phyloP scores from a whole-genome alignment of 2,888 invertebrate species.

The Chalcosyrphus nemorum region DNA sequence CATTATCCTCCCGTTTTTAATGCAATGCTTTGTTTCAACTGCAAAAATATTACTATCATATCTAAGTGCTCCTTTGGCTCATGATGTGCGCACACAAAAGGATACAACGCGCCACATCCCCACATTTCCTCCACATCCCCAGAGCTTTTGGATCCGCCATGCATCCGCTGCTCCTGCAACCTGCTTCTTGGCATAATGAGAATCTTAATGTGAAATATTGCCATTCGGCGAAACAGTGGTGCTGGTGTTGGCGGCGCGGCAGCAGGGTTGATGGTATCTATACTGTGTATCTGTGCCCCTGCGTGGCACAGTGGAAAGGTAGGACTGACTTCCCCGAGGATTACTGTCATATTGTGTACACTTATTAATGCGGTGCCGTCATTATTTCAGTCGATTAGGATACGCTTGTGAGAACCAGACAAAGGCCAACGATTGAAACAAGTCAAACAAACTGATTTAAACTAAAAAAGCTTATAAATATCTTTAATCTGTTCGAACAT shows the following conservation, averaged over 20 bases:
- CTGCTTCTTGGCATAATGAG: conserved; percentile 72
- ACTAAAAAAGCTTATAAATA: neutral
- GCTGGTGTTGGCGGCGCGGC: conserved; percentile 10
- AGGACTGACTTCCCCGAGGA: conserved; percentile 54
- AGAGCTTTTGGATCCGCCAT: conserved; percentile 59
- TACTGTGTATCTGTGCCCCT: neutral
- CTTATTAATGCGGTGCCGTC: conserved; percentile 47
- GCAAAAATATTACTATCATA: conserved; percentile 73
- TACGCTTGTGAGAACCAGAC: conserved; percentile 5
- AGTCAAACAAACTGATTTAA: neutral
- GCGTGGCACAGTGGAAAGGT: conserved; percentile 18
- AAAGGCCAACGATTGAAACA: conserved; percentile 14
- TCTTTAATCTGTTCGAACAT: conserved; percentile 38
- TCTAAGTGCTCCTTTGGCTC: conserved; percentile 73
- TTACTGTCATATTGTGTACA: conserved; percentile 56
- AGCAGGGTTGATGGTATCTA: neutral
- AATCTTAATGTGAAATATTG: conserved; percentile 72
- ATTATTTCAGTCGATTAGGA: conserved; percentile 63
- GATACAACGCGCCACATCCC: conserved; percentile 71
- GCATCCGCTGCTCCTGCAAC: conserved; percentile 65
- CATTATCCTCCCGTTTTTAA: conserved; percentile 72
- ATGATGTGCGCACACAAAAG: conserved; percentile 72
- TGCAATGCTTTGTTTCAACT: conserved; percentile 73
- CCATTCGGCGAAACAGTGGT: conserved; percentile 54
- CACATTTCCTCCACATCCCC: conserved; percentile 55